A percentile compares a stretch with the other conserved stretches of the same genome.
phyloP scores from a whole-genome alignment of 2,888 invertebrate genomes.

The Oxytorus armatus region DNA sequence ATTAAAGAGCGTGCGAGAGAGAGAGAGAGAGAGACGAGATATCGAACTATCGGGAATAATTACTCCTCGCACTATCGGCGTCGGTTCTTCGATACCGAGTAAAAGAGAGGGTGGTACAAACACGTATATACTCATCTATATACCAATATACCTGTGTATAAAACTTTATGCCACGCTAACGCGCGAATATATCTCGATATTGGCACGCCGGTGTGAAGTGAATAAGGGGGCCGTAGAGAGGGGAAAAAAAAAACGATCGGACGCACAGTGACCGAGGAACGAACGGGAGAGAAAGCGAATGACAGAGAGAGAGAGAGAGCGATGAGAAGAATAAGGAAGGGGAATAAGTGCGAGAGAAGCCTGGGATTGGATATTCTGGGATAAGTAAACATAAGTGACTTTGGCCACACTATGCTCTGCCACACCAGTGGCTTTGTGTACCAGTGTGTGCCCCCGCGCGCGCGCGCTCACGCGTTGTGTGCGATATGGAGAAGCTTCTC shows the following conservation, averaged over 20 bases:
- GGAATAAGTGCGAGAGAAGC: conserved; percentile 61
- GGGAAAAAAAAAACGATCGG: conserved; percentile 59
- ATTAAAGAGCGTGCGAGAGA: conserved; percentile 20
- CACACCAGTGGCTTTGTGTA: no score
- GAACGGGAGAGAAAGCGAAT: conserved; percentile 21
- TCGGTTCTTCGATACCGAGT: conserved; percentile 70
- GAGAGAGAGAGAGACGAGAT: conserved; percentile 64
- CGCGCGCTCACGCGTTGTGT: conserved; percentile 9
- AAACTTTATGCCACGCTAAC: background rate
- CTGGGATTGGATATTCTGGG: conserved; percentile 71
- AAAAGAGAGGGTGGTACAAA: conserved; percentile 69
- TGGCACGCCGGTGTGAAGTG: conserved; percentile 43
- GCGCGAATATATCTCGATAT: conserved; percentile 26
- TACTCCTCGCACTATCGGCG: conserved; percentile 80
- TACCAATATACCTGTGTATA: background rate
- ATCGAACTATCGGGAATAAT: conserved; percentile 80
- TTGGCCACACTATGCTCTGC: conserved; percentile 70
- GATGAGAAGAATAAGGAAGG: conserved; percentile 42
- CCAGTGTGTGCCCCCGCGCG: conserved; percentile 22
- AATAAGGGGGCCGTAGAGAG: conserved; percentile 57
- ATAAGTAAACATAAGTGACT: conserved; percentile 82
- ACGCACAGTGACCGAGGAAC: conserved; percentile 35
- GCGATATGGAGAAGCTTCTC: conserved; percentile 54
- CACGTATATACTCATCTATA: conserved; percentile 20
- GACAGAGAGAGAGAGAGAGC: conserved; percentile 54